phyloP scores from a whole-genome alignment of 2,113 vertebrate genomes.

The Macquaria australasica region DNA sequence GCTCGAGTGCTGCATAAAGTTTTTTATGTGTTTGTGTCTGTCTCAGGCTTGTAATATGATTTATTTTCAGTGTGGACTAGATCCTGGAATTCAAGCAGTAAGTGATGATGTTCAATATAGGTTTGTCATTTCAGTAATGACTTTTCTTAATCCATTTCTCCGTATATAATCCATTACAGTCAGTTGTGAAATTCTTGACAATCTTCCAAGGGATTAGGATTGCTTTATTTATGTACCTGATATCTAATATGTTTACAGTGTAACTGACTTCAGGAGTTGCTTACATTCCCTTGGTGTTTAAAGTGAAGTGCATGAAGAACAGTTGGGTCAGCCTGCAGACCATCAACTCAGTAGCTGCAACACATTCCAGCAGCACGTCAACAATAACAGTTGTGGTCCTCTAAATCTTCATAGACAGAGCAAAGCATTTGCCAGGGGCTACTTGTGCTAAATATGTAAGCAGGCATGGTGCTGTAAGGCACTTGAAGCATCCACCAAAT shows the following conservation, averaged over 20 bases:
- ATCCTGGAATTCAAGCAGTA: background rate
- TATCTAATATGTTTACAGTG: background rate
- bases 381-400: background rate
- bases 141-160: constrained; percentile 29
- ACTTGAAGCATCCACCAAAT: constrained; percentile 7
- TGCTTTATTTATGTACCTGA: constrained; percentile 36
- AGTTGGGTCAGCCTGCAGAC: background rate
- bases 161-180: constrained; percentile 9
- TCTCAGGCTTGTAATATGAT: background rate
- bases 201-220: constrained; percentile 13
- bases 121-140: background rate
- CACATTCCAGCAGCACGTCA: constrained; percentile 11
- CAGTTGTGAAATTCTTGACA: constrained; percentile 19
- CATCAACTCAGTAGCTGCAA: background rate
- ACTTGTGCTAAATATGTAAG: background rate
- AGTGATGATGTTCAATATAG: constrained; percentile 13
- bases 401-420: constrained; percentile 12
- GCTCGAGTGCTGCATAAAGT: background rate
- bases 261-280: background rate
- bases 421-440: background rate
- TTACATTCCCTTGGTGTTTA: constrained; percentile 13
- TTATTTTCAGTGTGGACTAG: background rate
- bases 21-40: constrained; percentile 3
- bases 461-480: background rate
- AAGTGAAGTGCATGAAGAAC: background rate